Conservation (phyloP, 2,113 vertebrate species). For the Oxyura jamaicensis region DNA sequence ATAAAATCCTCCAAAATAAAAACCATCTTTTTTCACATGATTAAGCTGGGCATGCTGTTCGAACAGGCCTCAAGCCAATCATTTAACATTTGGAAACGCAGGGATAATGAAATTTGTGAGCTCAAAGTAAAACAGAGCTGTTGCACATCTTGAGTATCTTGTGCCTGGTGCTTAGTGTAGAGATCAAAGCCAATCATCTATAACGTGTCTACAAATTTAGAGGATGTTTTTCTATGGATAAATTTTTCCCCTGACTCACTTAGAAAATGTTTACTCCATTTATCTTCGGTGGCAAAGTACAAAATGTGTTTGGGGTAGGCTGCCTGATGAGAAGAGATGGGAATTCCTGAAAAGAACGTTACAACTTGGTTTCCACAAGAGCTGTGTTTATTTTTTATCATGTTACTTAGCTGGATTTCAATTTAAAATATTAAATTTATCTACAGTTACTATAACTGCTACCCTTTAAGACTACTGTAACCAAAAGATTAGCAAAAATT, state of each 20-base stretch:
- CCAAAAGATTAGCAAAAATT: background rate
- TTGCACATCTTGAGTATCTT: background rate
- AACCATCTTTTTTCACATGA: background rate
- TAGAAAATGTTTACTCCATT: background rate
- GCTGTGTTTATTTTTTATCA: background rate
- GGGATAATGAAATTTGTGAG: background rate
- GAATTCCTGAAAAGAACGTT: background rate
- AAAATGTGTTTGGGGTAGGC: background rate
- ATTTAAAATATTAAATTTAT: background rate
- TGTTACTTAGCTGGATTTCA: background rate
- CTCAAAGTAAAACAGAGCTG: background rate
- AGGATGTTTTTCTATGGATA: background rate
- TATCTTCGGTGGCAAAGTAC: background rate
- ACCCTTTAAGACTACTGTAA: background rate
- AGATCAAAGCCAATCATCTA: slow-evolving; percentile 1
- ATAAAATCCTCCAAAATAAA: background rate
- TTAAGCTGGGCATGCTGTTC: background rate
- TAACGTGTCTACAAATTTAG: background rate
- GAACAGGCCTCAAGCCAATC: background rate
- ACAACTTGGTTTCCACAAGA: background rate
- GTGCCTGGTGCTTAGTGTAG: background rate
- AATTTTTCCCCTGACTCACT: background rate
- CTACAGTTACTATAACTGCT: background rate
- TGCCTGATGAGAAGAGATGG: background rate
- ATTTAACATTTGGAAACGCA: background rate